Conservation (phyloP, 2,888 invertebrate genomes). For the Bombylius discolor region DNA sequence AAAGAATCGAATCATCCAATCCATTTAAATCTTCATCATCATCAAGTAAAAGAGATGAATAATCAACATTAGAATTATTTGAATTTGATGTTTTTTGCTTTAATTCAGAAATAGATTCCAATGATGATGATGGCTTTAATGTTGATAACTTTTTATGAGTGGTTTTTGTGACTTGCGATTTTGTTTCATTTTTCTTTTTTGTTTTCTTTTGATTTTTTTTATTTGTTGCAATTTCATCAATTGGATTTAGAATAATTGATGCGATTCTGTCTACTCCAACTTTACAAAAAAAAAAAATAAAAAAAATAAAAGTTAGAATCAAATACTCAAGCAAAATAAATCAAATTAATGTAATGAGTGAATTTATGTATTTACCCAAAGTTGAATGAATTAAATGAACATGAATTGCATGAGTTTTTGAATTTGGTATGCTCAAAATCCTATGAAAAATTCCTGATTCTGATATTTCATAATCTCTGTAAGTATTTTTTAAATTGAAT, state of each 20-base stretch:
- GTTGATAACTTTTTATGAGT: neutral
- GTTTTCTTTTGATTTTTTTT: neutral
- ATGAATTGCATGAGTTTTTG: conserved; percentile 37
- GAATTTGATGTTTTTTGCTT: neutral
- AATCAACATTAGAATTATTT: neutral
- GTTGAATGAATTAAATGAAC: conserved; percentile 46
- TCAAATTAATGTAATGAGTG: neutral
- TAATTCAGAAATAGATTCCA: neutral
- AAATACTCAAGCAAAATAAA: neutral
- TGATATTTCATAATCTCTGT: conserved; percentile 31
- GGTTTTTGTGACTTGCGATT: neutral
- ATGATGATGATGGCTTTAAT: neutral
- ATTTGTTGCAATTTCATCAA: neutral
- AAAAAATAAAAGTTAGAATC: neutral
- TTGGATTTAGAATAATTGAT: conserved; percentile 11
- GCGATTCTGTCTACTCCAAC: conserved; percentile 15
- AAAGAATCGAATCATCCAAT: neutral
- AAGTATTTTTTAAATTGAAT: too few relatives aligned
- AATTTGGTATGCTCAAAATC: conserved; percentile 35
- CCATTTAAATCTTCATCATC: conserved; percentile 1
- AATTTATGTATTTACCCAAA: conserved; percentile 41
- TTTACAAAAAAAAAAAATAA: conserved; percentile 5
- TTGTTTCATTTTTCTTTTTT: conserved; percentile 8
- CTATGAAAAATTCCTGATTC: conserved; percentile 38
- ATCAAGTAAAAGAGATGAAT: neutral